A percentile compares a stretch with the other conserved stretches of the same genome.
These are phyloP conservation scores for Rhagonycha fulva DNA, from an alignment of 2,888 invertebrate genomes.

Conservation along the genomic window DNA sequence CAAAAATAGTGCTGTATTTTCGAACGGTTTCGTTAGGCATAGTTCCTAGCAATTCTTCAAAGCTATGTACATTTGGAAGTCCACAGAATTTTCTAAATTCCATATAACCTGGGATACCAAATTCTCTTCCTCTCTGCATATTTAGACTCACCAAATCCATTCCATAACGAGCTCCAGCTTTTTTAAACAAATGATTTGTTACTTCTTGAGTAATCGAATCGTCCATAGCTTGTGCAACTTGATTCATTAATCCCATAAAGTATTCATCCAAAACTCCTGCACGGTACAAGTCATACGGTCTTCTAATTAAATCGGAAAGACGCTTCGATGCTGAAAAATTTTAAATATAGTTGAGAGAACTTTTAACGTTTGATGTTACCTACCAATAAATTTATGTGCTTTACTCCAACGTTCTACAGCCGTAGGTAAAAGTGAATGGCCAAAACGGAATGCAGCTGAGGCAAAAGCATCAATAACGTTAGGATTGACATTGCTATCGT, in stretches of 20 bases:
- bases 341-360: neutral
- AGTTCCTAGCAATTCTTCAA: constrained; percentile 81
- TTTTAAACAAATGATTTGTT: constrained; percentile 90
- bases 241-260: constrained; percentile 91
- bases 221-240: constrained; percentile 94
- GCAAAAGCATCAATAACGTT: constrained; percentile 88
- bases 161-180: constrained; percentile 73
- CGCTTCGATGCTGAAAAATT: constrained; percentile 75
- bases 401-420: constrained; percentile 94
- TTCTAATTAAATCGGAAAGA: constrained; percentile 83
- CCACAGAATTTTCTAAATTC: constrained; percentile 92
- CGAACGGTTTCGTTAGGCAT: constrained; percentile 88
- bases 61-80: constrained; percentile 74
- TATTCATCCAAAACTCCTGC: constrained; percentile 91
- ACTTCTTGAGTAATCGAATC: constrained; percentile 90
- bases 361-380: constrained; percentile 32
- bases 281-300: constrained; percentile 88
- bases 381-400: constrained; percentile 91
- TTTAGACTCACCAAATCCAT: constrained; percentile 92
- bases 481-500: constrained; percentile 83
- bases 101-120: constrained; percentile 91
- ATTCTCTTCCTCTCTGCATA: constrained; percentile 91
- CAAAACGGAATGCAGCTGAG: constrained; percentile 91
- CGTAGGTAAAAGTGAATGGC: constrained; percentile 87
- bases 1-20: constrained; percentile 82